Percentiles rank a stretch among this genome's conserved stretches.
These are phyloP conservation scores for Bombyx mandarina DNA, from an alignment of 1,140 invertebrate species.

Conservation along the genomic window DNA sequence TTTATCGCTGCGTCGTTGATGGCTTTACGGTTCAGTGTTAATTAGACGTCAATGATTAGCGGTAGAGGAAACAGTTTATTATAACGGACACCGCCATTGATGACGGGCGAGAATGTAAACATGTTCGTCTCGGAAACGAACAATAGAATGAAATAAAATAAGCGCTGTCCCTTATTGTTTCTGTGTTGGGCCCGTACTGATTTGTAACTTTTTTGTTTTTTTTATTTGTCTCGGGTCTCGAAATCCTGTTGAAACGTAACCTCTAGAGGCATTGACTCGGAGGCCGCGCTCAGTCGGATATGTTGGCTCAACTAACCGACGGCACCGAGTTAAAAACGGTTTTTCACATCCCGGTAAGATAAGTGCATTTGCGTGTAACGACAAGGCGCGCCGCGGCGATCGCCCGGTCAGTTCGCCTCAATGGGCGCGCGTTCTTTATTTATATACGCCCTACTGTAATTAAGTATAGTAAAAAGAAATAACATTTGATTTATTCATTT, in stretches of 20 bases:
- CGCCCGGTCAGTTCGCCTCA: constrained; percentile 44
- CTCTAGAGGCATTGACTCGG: constrained; percentile 43
- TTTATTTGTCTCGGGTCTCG: constrained; percentile 33
- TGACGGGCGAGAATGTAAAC: constrained; percentile 13
- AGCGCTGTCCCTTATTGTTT: constrained; percentile 45
- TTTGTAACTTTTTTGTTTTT: constrained; percentile 40
- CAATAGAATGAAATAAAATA: constrained; percentile 30
- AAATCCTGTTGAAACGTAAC: constrained; percentile 44
- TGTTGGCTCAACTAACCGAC: constrained; percentile 53
- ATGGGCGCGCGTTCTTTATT: constrained; percentile 57
- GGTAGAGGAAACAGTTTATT: constrained; percentile 7
- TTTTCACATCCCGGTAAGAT: constrained; percentile 60
- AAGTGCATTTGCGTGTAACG: constrained; percentile 68
- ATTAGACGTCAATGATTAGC: constrained; percentile 25
- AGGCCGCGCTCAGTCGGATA: constrained; percentile 16
- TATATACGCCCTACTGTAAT: constrained; percentile 63
- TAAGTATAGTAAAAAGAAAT: constrained; percentile 64
- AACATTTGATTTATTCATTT: constrained; percentile 48
- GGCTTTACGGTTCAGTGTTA: constrained; percentile 42
- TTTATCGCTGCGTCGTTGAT: constrained; percentile 36
- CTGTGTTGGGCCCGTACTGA: constrained; percentile 29
- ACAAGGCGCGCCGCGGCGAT: constrained; percentile 54
- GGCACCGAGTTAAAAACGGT: constrained; percentile 48
- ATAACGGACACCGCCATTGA: constrained; percentile 9
- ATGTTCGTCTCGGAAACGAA: constrained; percentile 13